phyloP scores from a whole-genome alignment of 2,797 vertebrate species.

The Sebastes goodei region DNA sequence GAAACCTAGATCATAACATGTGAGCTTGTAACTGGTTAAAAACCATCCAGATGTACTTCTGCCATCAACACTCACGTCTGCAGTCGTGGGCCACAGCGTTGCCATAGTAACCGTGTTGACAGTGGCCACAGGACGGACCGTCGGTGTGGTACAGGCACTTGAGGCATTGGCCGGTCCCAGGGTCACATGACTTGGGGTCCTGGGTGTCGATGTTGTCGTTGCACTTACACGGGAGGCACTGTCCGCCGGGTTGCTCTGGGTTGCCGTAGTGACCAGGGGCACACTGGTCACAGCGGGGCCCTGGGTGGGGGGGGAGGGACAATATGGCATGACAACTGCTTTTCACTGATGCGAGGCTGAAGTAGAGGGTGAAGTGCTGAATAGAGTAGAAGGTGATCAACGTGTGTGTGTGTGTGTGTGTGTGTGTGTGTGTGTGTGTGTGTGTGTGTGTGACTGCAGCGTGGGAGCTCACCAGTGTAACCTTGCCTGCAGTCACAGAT shows the following conservation, averaged over 20 bases:
- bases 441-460: background rate
- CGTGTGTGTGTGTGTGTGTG: no score
- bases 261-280: constrained; percentile 87
- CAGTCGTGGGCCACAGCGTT: constrained; percentile 86
- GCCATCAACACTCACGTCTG: constrained; percentile 80
- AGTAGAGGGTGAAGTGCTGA: background rate
- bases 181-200: constrained; percentile 86
- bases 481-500: constrained; percentile 86
- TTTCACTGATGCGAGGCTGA: background rate
- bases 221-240: constrained; percentile 86
- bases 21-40: background rate
- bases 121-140: constrained; percentile 81
- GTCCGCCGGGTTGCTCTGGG: constrained; percentile 73
- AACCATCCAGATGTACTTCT: background rate
- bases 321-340: background rate
- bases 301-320: constrained; percentile 56
- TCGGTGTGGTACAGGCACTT: constrained; percentile 87
- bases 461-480: constrained; percentile 81
- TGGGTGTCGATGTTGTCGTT: constrained; percentile 86
- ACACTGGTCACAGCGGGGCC: constrained; percentile 86
- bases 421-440: no score
- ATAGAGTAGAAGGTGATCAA: background rate
- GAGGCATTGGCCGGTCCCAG: constrained; percentile 84
- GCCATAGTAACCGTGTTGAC: constrained; percentile 86
- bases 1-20: background rate